These are phyloP conservation scores for Drosophila colorata DNA, from an alignment of 2,888 invertebrate species.

Conservation along the genomic window DNA sequence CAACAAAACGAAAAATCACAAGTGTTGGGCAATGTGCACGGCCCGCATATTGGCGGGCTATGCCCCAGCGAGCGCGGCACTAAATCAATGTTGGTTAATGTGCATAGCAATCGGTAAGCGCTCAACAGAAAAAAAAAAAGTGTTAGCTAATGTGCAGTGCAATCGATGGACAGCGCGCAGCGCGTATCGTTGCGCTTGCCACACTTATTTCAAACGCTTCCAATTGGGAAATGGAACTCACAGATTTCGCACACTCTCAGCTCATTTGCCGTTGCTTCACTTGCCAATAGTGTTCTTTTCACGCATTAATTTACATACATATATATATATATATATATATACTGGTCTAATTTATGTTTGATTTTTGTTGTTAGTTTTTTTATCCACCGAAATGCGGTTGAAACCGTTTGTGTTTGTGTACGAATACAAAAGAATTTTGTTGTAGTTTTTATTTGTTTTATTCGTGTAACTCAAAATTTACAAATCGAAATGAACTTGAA, in stretches of 20 bases:
- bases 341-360: too few relatives aligned
- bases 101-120: too few relatives aligned
- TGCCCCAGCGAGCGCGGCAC: too few relatives aligned
- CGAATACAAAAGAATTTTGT: slow-evolving; percentile 34
- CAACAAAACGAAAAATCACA: too few relatives aligned
- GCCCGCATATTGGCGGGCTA: too few relatives aligned
- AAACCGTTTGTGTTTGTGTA: not conserved
- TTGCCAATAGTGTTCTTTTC: too few relatives aligned
- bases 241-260: too few relatives aligned
- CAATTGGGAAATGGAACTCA: not conserved
- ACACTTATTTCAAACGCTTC: not conserved
- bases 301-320: too few relatives aligned
- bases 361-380: not conserved
- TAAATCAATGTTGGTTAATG: too few relatives aligned
- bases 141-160: slow-evolving; percentile 5
- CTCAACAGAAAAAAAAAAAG: not conserved
- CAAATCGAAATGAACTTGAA: slow-evolving; percentile 44
- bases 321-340: too few relatives aligned
- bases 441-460: slow-evolving; percentile 26
- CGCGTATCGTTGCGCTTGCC: slow-evolving; percentile 2
- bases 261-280: too few relatives aligned
- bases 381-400: not conserved
- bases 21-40: not conserved
- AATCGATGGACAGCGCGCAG: not conserved
- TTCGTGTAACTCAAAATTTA: slow-evolving; percentile 43